Percentiles rank a stretch among this genome's conserved stretches.
These are phyloP conservation scores for Dicerorhinus sumatrensis DNA, from an alignment of 2,113 vertebrate genomes.

Conservation along the genomic window DNA sequence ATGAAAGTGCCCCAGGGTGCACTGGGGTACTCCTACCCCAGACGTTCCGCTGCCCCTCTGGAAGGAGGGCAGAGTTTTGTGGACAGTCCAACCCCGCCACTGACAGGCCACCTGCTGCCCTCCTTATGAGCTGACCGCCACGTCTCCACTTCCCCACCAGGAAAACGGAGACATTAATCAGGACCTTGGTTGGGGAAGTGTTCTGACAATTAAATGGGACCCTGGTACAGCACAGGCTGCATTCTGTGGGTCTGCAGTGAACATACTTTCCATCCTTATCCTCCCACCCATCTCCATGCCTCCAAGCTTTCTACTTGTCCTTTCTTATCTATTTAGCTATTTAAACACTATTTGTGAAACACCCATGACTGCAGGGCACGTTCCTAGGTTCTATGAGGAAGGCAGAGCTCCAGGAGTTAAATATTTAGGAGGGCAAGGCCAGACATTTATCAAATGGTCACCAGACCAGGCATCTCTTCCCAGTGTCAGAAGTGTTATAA, in stretches of 20 bases:
- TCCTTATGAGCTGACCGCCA: background rate
- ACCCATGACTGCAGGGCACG: background rate
- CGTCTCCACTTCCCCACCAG: rapidly evolving
- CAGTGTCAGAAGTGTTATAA: rapidly evolving
- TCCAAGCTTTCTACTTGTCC: background rate
- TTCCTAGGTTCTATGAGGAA: background rate
- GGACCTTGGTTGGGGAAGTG: background rate
- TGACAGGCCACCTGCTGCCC: rapidly evolving
- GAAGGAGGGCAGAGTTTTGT: background rate
- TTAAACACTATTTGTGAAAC: background rate
- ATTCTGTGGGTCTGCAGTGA: too few relatives aligned
- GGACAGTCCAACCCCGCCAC: rapidly evolving
- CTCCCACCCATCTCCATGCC: background rate
- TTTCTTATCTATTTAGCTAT: background rate
- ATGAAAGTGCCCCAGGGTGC: too few relatives aligned
- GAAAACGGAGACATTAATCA: background rate
- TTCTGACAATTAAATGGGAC: background rate
- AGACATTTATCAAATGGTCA: too few relatives aligned
- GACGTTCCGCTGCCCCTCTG: rapidly evolving
- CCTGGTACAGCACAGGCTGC: too few relatives aligned
- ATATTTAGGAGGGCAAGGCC: background rate
- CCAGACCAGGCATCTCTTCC: background rate
- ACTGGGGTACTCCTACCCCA: rapidly evolving
- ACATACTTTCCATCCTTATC: too few relatives aligned
- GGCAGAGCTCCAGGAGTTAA: too few relatives aligned